Conservation (phyloP, 2,888 invertebrate species). For the Actias luna region DNA sequence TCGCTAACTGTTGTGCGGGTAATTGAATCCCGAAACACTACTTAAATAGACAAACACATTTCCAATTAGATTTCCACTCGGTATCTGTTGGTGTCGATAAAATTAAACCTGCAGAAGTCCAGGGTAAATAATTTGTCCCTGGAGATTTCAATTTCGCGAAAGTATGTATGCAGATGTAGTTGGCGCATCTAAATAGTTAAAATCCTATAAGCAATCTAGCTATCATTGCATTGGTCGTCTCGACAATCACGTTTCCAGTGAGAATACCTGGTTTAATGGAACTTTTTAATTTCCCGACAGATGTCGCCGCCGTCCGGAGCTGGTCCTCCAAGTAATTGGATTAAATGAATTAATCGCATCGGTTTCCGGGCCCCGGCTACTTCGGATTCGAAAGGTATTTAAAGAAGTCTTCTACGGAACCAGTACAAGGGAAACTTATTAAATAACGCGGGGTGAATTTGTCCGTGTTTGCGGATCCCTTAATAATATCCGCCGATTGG, state of each 20-base stretch:
- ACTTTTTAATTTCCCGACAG: slow-evolving; percentile 10
- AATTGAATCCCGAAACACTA: background rate
- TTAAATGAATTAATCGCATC: slow-evolving; percentile 43
- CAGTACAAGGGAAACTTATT: background rate
- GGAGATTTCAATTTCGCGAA: background rate
- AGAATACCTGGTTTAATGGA: slow-evolving; percentile 1
- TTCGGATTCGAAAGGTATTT: slow-evolving; percentile 20
- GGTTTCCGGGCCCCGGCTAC: slow-evolving; percentile 27
- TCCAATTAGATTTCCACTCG: background rate
- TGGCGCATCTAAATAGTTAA: background rate
- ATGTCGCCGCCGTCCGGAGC: background rate
- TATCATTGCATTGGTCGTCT: background rate
- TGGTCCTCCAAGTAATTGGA: slow-evolving; percentile 31
- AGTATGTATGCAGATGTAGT: background rate
- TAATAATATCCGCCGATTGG: no score
- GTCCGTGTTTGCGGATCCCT: no score
- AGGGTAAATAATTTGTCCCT: background rate
- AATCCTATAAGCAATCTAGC: slow-evolving; percentile 1
- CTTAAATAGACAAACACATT: background rate
- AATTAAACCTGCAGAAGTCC: background rate
- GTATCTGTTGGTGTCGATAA: background rate
- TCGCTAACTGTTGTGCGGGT: background rate
- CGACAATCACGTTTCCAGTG: slow-evolving; percentile 5
- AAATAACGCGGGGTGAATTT: no score
- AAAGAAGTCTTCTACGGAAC: slow-evolving; percentile 19